Conservation (phyloP, 2,797 vertebrate genomes). For the Spinus olivaceus region DNA sequence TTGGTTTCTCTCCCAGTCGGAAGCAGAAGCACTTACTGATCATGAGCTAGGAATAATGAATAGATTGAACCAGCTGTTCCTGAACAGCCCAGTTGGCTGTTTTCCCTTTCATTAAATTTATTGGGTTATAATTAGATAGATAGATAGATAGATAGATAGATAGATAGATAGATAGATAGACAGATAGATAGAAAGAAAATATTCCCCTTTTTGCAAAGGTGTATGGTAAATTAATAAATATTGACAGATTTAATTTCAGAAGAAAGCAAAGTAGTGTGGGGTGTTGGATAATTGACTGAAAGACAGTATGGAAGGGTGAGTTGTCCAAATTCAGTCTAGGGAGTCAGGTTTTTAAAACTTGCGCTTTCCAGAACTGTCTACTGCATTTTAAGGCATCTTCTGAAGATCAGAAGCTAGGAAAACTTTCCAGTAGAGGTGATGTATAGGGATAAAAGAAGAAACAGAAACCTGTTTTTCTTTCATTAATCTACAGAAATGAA, state of each 20-base stretch:
- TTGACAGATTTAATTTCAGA: not conserved
- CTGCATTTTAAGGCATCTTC: not conserved
- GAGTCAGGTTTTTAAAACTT: not conserved
- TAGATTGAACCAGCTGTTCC: conserved; percentile 23
- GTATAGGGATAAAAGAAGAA: not conserved
- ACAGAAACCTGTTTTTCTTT: not conserved
- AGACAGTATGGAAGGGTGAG: not conserved
- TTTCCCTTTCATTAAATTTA: not conserved
- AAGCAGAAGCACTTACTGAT: not conserved
- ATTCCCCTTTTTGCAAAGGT: not conserved
- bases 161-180: not conserved
- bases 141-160: not conserved
- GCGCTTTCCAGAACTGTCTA: not conserved
- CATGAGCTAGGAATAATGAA: conserved; percentile 23
- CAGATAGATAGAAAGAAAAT: not conserved
- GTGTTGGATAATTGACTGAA: not conserved
- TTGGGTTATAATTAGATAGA: not conserved
- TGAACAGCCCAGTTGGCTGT: not conserved
- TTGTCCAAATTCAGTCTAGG: not conserved
- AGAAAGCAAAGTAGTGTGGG: not conserved
- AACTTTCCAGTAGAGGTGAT: not conserved
- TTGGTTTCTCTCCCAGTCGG: not conserved
- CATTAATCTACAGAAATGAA: not conserved
- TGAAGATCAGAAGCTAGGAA: not conserved
- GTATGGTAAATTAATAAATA: not conserved